Percentiles rank a stretch among this genome's conserved stretches.
phyloP scores from a whole-genome alignment of 2,797 vertebrate species.

The Anabas testudineus region DNA sequence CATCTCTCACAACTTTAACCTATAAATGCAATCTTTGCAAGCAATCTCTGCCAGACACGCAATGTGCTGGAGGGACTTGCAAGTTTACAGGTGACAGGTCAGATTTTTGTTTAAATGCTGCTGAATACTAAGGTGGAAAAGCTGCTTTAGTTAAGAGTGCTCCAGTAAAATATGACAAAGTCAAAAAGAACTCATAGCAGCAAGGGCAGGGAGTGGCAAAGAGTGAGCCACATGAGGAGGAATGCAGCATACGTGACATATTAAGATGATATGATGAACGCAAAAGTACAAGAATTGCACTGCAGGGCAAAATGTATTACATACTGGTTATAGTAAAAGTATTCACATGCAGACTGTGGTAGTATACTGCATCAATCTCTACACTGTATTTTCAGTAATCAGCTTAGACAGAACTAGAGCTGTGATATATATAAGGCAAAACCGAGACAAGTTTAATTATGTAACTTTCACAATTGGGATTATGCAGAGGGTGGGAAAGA shows the following conservation, averaged over 20 bases:
- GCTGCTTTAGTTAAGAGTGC: constrained; percentile 28
- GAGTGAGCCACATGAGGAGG: constrained; percentile 25
- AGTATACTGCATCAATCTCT: neutral
- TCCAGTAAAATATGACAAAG: constrained; percentile 46
- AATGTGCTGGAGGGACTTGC: constrained; percentile 6
- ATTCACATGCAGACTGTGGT: neutral
- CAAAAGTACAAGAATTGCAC: constrained; percentile 36
- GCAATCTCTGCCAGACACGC: constrained; percentile 22
- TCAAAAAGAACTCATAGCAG: constrained; percentile 40
- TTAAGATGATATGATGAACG: constrained; percentile 37
- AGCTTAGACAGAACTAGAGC: constrained; percentile 30
- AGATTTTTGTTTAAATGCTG: constrained; percentile 42
- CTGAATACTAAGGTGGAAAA: constrained; percentile 30
- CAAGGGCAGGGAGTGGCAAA: constrained; percentile 46
- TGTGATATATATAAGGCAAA: constrained; percentile 19
- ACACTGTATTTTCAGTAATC: constrained; percentile 5
- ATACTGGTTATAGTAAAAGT: neutral
- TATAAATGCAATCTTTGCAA: constrained; percentile 26
- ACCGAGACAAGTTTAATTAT: constrained; percentile 35
- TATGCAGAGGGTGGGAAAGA: constrained; percentile 24
- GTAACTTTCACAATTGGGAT: constrained; percentile 36
- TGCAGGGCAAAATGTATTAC: constrained; percentile 12
- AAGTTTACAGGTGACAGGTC: constrained; percentile 42
- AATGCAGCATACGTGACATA: constrained; percentile 50
- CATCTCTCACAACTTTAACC: constrained; percentile 11